Base-by-base conservation (phyloP, 2,797 vertebrate genomes). In the Gorsachius magnificus region DNA sequence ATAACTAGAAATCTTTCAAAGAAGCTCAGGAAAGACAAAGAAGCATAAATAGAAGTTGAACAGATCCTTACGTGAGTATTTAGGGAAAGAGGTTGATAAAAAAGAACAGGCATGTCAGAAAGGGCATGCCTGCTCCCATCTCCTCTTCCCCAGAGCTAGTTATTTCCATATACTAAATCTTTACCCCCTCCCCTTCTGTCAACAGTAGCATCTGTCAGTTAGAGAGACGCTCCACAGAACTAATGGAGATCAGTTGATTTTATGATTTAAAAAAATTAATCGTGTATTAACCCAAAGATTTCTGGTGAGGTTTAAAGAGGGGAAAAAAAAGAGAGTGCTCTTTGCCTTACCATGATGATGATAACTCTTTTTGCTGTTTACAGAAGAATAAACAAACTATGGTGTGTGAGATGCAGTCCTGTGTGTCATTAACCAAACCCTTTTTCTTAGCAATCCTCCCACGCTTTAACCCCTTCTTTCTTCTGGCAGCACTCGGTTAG, bases 341-440 rank as follows among this genome's bases (percentile, higher is more conserved):
- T 78, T 76, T 95, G 87, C 87, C 98, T 98, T 98, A 98, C 98
- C 98, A 98, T 98, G 94, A 82, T 95, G 96, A 70, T 81, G 96
- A 95, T 96, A 94, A 95, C 96, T 97, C 96, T 96, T 96, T 97
- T 95, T 96, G 95, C 81, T 93, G 91, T 96, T 97, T 98, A 97
- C 41, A 90, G 94, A 93, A 93, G 95, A 94, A 93, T 88, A 97
- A 92, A 94, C 94, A 95, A 96, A 94, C 61, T 90, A 92, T 45
- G 31, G 25, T 94, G 87, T 87, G 93, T 89, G 82, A 94, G 92
- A 87, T 66, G 95, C 53, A 92, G 96, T 96, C 74, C 68, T 71
- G 71, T 33, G 29, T 88, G 87, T 60, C 96, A 96, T 96, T 92
- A 94, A 97, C 82, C 96, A 95, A 97, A 69, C 89, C 96, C 95